These are phyloP conservation scores for Metopolophium dirhodum DNA, from an alignment of 1,140 invertebrate genomes.

Conservation along the genomic window DNA sequence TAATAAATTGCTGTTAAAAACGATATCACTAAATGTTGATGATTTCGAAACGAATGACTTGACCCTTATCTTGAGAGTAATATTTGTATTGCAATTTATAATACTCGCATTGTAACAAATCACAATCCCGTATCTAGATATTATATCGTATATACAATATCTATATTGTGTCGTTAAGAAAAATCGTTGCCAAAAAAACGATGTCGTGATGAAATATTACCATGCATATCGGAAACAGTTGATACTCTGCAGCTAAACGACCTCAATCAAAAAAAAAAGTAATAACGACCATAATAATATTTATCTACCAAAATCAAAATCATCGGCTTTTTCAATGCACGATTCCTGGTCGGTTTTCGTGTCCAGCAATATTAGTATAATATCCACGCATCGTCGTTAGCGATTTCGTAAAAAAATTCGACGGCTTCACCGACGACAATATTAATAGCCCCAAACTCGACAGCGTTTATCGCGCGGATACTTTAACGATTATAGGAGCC, in stretches of 20 bases:
- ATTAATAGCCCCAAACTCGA: background rate
- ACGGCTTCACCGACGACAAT: background rate
- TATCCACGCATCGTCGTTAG: background rate
- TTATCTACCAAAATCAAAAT: background rate
- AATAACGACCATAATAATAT: background rate
- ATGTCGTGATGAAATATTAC: background rate
- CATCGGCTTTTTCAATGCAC: background rate
- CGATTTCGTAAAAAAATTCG: background rate
- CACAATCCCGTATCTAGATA: background rate
- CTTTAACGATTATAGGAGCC: too few relatives aligned
- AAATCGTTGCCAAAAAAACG: background rate
- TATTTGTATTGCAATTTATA: background rate
- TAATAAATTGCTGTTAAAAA: background rate
- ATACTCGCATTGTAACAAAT: background rate
- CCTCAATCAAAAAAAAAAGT: too few relatives aligned
- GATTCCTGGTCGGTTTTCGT: background rate
- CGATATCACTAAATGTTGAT: background rate
- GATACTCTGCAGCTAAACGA: background rate
- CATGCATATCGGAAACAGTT: background rate
- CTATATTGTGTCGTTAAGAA: background rate
- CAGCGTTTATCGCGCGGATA: background rate
- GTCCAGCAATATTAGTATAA: background rate
- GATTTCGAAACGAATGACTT: background rate
- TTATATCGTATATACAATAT: too few relatives aligned
- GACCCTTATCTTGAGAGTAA: background rate